Conservation (phyloP, 2,888 invertebrate species). For the Rhagophthalmus giganteus region DNA sequence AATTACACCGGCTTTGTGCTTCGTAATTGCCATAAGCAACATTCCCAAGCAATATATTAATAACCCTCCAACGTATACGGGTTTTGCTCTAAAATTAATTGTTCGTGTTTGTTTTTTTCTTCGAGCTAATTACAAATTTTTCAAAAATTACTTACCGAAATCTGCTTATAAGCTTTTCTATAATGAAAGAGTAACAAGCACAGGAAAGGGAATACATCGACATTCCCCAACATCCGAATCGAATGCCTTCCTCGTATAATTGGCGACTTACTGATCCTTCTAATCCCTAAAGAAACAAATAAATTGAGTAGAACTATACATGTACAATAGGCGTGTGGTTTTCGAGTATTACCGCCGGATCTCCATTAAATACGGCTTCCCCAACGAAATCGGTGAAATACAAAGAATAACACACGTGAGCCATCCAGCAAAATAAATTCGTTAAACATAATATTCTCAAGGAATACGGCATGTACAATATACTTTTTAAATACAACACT, state of each 20-base stretch:
- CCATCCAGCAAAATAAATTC: slow-evolving; percentile 98
- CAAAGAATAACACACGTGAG: slow-evolving; percentile 93
- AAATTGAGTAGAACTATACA: too few relatives aligned
- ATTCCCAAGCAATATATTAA: slow-evolving; percentile 88
- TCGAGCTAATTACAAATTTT: neutral
- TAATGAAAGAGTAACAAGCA: slow-evolving; percentile 85
- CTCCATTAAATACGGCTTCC: slow-evolving; percentile 85
- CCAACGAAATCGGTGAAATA: slow-evolving; percentile 97
- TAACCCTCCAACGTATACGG: slow-evolving; percentile 86
- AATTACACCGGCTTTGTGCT: slow-evolving; percentile 78
- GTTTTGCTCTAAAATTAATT: slow-evolving; percentile 68
- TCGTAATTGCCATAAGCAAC: slow-evolving; percentile 79
- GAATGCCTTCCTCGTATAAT: slow-evolving; percentile 86
- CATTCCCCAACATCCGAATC: slow-evolving; percentile 97
- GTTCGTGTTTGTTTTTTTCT: too few relatives aligned
- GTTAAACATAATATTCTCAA: slow-evolving; percentile 86
- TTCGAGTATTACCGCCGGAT: slow-evolving; percentile 67
- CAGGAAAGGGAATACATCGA: slow-evolving; percentile 94
- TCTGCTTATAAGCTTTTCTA: slow-evolving; percentile 81
- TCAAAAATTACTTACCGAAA: slow-evolving; percentile 59
- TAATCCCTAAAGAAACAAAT: slow-evolving; percentile 65
- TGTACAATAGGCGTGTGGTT: slow-evolving; percentile 5
- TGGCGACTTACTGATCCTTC: slow-evolving; percentile 66
- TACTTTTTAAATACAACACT: slow-evolving; percentile 82
- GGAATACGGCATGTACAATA: slow-evolving; percentile 88